These are phyloP conservation scores for Coptodon rendalli DNA, from an alignment of 2,113 vertebrate genomes.

Conservation along the genomic window DNA sequence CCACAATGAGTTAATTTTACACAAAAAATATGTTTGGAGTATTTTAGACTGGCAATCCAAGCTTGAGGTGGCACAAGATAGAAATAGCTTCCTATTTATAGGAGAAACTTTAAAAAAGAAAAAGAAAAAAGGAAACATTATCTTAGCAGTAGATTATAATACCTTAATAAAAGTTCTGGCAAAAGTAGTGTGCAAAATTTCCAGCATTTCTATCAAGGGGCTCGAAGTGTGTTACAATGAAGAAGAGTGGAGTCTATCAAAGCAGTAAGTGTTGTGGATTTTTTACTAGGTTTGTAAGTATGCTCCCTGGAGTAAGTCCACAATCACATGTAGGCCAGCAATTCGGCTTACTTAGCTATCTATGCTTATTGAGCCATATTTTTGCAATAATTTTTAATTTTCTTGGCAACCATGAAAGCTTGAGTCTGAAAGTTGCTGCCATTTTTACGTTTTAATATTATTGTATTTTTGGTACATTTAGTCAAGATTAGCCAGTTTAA, in stretches of 20 bases:
- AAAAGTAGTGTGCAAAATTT: neutral
- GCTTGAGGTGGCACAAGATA: neutral
- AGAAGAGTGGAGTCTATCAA: neutral
- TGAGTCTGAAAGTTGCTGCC: neutral
- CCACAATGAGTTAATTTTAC: neutral
- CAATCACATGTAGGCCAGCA: neutral
- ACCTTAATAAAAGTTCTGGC: neutral
- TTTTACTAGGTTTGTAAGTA: neutral
- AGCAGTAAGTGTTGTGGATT: neutral
- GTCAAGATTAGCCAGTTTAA: neutral
- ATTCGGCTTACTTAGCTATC: neutral
- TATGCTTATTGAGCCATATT: neutral
- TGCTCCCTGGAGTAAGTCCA: neutral
- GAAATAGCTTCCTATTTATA: neutral
- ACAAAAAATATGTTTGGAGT: neutral
- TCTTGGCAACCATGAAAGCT: neutral
- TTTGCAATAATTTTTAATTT: fast-evolving
- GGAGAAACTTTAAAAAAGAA: neutral
- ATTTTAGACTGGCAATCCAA: neutral
- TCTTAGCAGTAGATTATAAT: neutral
- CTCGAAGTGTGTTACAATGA: neutral
- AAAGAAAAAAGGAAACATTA: neutral
- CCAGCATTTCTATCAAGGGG: neutral
- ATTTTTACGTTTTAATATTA: neutral
- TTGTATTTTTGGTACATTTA: neutral